Percentiles rank a stretch among this genome's conserved stretches.
Conservation (phyloP, 2,888 invertebrate species). For the Eledone cirrhosa region DNA sequence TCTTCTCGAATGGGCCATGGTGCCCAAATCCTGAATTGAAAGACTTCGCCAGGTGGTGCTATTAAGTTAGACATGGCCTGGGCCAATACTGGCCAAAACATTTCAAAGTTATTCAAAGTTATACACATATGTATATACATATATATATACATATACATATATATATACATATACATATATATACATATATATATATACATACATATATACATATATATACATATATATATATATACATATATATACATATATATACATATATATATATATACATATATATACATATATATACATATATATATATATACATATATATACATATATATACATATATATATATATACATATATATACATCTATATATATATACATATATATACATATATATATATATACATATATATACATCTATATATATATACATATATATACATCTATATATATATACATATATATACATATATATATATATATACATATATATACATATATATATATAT, state of each 20-base stretch:
- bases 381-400: not conserved
- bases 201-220: not conserved
- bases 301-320: not conserved
- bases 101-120: too few relatives aligned
- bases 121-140: too few relatives aligned
- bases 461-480: not conserved
- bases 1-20: too few relatives aligned
- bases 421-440: not conserved
- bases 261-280: slow-evolving; percentile 2
- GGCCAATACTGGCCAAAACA: too few relatives aligned
- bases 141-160: not conserved
- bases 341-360: not conserved
- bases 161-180: not conserved
- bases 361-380: not conserved
- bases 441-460: not conserved
- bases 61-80: too few relatives aligned
- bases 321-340: not conserved
- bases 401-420: not conserved
- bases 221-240: not conserved
- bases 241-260: not conserved
- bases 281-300: not conserved
- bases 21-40: too few relatives aligned
- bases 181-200: not conserved
- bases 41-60: too few relatives aligned
- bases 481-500: not conserved